Base-by-base conservation (phyloP, 2,797 vertebrate species). In the Poliocrania exsul region DNA sequence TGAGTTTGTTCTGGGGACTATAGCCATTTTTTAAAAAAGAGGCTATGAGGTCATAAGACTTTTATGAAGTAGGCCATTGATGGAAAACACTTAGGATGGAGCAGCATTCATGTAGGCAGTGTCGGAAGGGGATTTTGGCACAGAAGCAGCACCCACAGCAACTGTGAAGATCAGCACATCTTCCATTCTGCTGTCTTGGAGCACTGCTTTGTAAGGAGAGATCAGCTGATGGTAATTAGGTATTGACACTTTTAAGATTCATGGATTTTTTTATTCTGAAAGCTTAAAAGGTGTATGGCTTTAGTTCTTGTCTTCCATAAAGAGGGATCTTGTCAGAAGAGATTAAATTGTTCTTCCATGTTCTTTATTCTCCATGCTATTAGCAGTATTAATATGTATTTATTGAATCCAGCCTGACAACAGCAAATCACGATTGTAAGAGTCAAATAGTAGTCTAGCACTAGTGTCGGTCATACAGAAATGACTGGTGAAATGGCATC, bases 11-110 rank as follows among this genome's bases (percentile, higher is more conserved):
- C 60, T 64, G 85, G 57, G 78, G 54, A 58, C 77, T 78, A 23
- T 18, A 60, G 47, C 44, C 50, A n/a, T 72, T 33, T 56, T 93
- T 94, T 91, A 31, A 81, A 94, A 92, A 89, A 87, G 50, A 53
- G 87, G 21, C 62, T 91, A 69, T 89, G 84, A 94, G 19, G 47
- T 94, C 86, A 93, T 85, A 71, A 78, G 69, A 44, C 28, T 92
- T 87, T 15, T 57, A 86, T 92, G 94, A 94, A 95, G 83, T 86
- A 93, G 85, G 79, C 80, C 85, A 91, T 92, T 96, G 93, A 89
- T 94, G 47, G 62, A 79, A 79, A 77, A 93, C 46, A 25, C 74
- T 90, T 72, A 85, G 37, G 75, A 88, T 81, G 86, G 86, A 92
- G 50, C 82, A 90, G 92, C 50, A 81, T 95, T 95, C 77, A 29